Evolutionary conservation across 2,888 invertebrate genomes (phyloP).

Genomic region (Vesta saturnalis): DNA sequence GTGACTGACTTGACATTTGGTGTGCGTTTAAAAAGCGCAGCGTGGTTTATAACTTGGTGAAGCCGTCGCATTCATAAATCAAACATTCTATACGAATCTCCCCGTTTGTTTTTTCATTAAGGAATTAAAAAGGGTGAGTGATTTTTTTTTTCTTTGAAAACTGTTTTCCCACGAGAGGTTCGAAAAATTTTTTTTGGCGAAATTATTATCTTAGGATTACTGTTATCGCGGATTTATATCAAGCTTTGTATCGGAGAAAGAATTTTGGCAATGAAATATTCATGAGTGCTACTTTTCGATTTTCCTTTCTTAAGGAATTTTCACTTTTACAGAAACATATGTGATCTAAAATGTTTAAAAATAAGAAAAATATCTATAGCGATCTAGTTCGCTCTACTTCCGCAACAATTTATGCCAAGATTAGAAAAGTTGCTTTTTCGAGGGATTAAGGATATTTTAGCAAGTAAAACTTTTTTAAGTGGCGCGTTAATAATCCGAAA

Average conservation of each 20-base stretch:
- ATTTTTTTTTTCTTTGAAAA: background rate
- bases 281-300: slow-evolving; percentile 22
- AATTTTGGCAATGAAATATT: slow-evolving; percentile 27
- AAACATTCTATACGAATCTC: slow-evolving; percentile 1
- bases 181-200: background rate
- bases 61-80: slow-evolving; percentile 6
- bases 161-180: no score
- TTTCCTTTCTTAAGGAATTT: slow-evolving; percentile 26
- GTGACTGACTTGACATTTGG: slow-evolving; percentile 19
- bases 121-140: slow-evolving; percentile 6
- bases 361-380: slow-evolving; percentile 17
- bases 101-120: slow-evolving; percentile 4
- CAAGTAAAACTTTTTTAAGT: slow-evolving; percentile 1
- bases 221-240: slow-evolving; percentile 24
- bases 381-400: background rate
- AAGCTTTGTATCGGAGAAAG: slow-evolving; percentile 8
- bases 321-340: slow-evolving; percentile 16
- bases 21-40: slow-evolving; percentile 18
- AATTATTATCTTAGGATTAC: slow-evolving; percentile 25
- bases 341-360: slow-evolving; percentile 13
- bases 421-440: background rate
- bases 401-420: background rate
- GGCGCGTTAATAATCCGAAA: background rate
- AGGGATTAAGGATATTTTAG: background rate
- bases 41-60: slow-evolving; percentile 21